Evolutionary conservation across 1,140 invertebrate genomes (phyloP).

Genomic region (Calephelis virginiensis): DNA sequence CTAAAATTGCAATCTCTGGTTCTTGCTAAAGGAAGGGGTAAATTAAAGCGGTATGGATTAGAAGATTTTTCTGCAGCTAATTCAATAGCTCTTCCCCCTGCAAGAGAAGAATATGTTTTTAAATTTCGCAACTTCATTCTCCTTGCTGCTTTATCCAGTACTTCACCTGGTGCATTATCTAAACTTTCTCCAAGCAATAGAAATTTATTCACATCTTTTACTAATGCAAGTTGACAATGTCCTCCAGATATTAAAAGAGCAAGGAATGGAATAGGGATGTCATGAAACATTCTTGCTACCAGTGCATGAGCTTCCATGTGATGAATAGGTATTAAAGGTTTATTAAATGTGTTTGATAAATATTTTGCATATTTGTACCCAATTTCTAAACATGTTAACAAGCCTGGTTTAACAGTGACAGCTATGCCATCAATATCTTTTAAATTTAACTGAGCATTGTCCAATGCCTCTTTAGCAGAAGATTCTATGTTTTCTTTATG

Average conservation of each 20-base stretch:
- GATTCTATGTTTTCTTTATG: constrained; percentile 89
- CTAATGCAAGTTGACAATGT: constrained; percentile 91
- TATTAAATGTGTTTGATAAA: constrained; percentile 83
- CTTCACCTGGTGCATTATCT: constrained; percentile 95
- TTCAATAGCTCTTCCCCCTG: constrained; percentile 93
- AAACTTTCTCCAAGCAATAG: constrained; percentile 86
- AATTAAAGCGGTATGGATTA: constrained; percentile 83
- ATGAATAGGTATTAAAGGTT: constrained; percentile 96
- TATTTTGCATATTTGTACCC: constrained; percentile 92
- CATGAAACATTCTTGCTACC: constrained; percentile 85
- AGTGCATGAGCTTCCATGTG: constrained; percentile 99
- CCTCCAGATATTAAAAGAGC: constrained; percentile 95
- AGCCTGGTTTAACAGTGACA: constrained; percentile 92
- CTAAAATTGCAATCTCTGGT: constrained; percentile 76
- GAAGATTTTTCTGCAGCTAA: constrained; percentile 84
- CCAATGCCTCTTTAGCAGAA: constrained; percentile 85
- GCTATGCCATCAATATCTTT: constrained; percentile 93
- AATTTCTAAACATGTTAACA: constrained; percentile 88
- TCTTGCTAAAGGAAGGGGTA: constrained; percentile 80
- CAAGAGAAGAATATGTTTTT: constrained; percentile 84
- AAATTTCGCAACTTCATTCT: constrained; percentile 91
- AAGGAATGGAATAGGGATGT: constrained; percentile 92
- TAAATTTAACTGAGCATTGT: constrained; percentile 82
- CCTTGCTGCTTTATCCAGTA: constrained; percentile 93
- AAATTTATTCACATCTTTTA: constrained; percentile 87